phyloP scores from a whole-genome alignment of 2,888 invertebrate genomes.

The Drymonia ruficornis region DNA sequence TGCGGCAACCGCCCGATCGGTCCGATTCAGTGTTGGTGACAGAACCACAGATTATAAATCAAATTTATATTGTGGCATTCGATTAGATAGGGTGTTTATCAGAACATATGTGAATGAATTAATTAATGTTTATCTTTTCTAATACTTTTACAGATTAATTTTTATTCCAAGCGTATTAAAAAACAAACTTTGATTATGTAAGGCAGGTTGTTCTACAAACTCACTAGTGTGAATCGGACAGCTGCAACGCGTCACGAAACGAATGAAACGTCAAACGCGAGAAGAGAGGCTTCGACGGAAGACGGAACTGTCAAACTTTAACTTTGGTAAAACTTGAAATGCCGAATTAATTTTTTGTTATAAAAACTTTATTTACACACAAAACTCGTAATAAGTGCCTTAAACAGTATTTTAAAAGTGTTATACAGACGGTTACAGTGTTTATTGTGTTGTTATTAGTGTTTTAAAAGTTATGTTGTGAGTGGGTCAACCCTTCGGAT shows the following conservation, averaged over 20 bases:
- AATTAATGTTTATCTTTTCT: too few relatives aligned
- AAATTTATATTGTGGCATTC: background rate
- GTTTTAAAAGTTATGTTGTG: conserved; percentile 35
- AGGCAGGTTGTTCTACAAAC: too few relatives aligned
- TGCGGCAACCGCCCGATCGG: conserved; percentile 36
- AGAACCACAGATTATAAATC: background rate
- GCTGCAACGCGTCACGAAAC: conserved; percentile 21
- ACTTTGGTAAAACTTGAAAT: conserved; percentile 45
- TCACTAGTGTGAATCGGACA: conserved; percentile 26
- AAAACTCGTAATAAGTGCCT: conserved; percentile 40
- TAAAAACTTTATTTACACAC: conserved; percentile 44
- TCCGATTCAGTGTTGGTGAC: conserved; percentile 26
- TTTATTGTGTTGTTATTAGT: conserved; percentile 27
- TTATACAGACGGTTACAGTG: conserved; percentile 27
- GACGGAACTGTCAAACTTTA: conserved; percentile 48
- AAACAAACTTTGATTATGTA: too few relatives aligned
- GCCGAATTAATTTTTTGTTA: conserved; percentile 42
- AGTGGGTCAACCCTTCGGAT: conserved; percentile 42
- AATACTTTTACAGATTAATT: too few relatives aligned
- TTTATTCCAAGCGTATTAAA: too few relatives aligned
- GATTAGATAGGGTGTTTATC: background rate
- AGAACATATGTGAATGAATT: background rate
- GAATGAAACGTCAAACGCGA: conserved; percentile 7
- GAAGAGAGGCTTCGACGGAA: conserved; percentile 45
- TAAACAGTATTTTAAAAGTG: conserved; percentile 28